Conservation (phyloP, 2,113 vertebrate genomes). For the Trichomycterus rosablanca region DNA sequence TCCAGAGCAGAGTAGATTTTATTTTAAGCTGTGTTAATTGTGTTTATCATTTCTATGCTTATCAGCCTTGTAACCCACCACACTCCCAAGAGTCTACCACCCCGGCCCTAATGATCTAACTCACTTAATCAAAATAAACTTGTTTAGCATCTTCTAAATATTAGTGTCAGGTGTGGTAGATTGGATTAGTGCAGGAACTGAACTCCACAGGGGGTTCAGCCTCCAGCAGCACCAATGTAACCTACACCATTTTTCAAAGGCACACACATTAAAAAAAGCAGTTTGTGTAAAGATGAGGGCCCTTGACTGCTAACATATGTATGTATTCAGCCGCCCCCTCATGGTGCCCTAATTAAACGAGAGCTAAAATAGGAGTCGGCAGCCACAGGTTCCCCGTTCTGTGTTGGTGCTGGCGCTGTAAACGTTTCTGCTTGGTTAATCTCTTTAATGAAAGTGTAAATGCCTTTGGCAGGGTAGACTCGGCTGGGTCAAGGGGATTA, state of each 20-base stretch:
- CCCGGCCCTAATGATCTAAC: background rate
- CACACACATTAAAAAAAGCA: background rate
- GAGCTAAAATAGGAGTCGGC: conserved; percentile 38
- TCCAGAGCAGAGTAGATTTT: no score
- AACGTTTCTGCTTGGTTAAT: conserved; percentile 65
- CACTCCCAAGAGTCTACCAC: background rate
- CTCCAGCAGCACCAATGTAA: conserved; percentile 1
- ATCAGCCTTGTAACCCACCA: background rate
- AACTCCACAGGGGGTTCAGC: background rate
- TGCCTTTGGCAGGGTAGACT: conserved; percentile 64
- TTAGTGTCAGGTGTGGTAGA: background rate
- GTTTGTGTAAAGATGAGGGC: background rate
- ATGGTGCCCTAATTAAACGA: conserved; percentile 52
- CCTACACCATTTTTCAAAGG: background rate
- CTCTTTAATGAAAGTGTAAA: conserved; percentile 76
- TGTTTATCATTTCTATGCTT: no score
- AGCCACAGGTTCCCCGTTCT: conserved; percentile 58
- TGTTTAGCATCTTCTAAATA: background rate
- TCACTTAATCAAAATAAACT: background rate
- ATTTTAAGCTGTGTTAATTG: no score
- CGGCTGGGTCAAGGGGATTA: conserved; percentile 63
- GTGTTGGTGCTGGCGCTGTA: conserved; percentile 57
- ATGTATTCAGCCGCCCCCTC: conserved; percentile 37
- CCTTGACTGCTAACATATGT: conserved; percentile 21
- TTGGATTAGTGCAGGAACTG: background rate